These are phyloP conservation scores for Mixornis gularis DNA, from an alignment of 2,113 vertebrate genomes.

Conservation along the genomic window DNA sequence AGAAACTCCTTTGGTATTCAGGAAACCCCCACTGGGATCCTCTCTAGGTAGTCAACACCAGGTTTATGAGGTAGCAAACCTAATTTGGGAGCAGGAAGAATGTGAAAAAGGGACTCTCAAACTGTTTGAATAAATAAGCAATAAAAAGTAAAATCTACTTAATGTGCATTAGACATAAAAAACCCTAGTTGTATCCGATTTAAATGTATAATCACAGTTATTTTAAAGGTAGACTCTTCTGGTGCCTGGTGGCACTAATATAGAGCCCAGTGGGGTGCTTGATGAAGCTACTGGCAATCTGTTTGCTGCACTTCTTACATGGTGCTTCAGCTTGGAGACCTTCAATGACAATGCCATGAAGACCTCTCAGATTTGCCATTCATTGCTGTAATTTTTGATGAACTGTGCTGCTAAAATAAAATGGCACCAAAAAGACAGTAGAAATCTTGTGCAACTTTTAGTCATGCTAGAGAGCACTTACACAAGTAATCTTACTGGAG, in stretches of 20 bases:
- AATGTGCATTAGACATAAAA: not conserved
- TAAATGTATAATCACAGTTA: not conserved
- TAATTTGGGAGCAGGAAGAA: not conserved
- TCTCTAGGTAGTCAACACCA: not conserved
- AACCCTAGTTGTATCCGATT: not conserved
- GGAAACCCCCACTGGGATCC: not conserved
- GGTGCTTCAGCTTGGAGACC: not conserved
- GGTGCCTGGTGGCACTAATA: rapidly evolving
- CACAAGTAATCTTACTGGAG: not conserved
- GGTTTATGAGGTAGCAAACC: not conserved
- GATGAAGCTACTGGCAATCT: not conserved
- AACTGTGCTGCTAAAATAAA: not conserved
- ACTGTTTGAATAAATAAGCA: not conserved
- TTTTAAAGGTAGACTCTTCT: not conserved
- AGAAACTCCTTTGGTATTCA: not conserved
- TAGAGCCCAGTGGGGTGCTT: not conserved
- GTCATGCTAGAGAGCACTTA: not conserved
- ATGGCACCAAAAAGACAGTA: not conserved
- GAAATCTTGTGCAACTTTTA: not conserved
- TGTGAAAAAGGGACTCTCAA: not conserved
- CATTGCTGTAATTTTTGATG: not conserved
- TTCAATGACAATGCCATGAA: not conserved
- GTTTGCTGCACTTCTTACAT: not conserved
- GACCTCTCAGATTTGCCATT: not conserved
- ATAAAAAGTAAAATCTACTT: not conserved